Evolutionary conservation across 1,140 invertebrate species (phyloP).

Genomic region (Rhopalosiphum maidis): DNA sequence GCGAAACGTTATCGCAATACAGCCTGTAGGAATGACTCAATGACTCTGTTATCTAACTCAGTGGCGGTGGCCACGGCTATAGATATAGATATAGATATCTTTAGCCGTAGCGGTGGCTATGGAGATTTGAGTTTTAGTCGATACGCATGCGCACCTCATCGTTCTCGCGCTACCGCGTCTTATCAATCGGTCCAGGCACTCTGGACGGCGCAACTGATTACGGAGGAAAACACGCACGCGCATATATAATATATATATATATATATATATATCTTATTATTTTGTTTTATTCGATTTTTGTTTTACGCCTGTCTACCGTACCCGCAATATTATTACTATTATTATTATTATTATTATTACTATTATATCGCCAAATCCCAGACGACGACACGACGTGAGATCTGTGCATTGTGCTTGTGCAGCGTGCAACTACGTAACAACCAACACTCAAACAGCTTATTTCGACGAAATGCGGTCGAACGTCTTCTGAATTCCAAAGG

Average conservation of each 20-base stretch:
- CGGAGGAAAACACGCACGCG: neutral
- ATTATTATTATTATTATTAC: neutral
- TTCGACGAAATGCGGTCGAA: neutral
- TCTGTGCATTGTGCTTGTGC: neutral
- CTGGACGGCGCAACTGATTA: neutral
- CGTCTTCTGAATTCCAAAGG: neutral
- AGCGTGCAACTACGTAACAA: neutral
- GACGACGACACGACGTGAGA: neutral
- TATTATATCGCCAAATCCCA: neutral
- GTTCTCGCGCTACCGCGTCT: neutral
- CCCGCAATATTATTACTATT: neutral
- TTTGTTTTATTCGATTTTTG: slow-evolving; percentile 16
- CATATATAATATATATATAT: neutral
- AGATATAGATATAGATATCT: too few relatives aligned
- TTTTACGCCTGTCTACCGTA: neutral
- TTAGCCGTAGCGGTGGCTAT: neutral
- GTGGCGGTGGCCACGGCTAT: neutral
- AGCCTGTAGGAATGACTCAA: neutral
- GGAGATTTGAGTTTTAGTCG: neutral
- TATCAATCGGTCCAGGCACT: slow-evolving; percentile 17
- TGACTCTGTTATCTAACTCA: neutral
- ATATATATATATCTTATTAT: neutral
- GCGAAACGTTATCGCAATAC: slow-evolving; percentile 1
- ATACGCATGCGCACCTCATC: neutral
- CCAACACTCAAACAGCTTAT: neutral